phyloP scores from a whole-genome alignment of 1,140 invertebrate species.

The Neomicropteryx cornuta region DNA sequence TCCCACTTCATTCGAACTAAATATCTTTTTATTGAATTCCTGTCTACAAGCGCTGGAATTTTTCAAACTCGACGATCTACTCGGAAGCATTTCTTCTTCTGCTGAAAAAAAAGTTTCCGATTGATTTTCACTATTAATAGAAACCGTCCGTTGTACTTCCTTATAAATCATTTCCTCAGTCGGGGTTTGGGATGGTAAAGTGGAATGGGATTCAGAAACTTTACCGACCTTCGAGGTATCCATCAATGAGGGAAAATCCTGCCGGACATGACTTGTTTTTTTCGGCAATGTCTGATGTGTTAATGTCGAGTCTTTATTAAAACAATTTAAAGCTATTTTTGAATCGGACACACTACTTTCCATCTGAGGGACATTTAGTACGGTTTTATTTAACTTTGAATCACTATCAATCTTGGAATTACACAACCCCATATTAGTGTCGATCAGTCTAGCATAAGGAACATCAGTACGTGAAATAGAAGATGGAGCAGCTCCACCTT shows the following conservation, averaged over 20 bases:
- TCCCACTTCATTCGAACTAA: no score
- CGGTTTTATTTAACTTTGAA: slow-evolving; percentile 57
- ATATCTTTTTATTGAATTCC: no score
- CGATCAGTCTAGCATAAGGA: slow-evolving; percentile 66
- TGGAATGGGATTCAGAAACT: slow-evolving; percentile 49
- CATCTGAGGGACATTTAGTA: slow-evolving; percentile 40
- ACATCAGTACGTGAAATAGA: slow-evolving; percentile 50
- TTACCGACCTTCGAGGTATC: slow-evolving; percentile 34
- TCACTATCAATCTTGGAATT: slow-evolving; percentile 65
- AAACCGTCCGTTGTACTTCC: slow-evolving; percentile 70
- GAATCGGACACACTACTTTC: slow-evolving; percentile 73
- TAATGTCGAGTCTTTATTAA: slow-evolving; percentile 25
- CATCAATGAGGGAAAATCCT: slow-evolving; percentile 25
- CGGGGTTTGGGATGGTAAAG: slow-evolving; percentile 41
- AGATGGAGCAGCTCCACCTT: slow-evolving; percentile 30
- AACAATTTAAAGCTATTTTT: slow-evolving; percentile 50
- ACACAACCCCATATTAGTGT: slow-evolving; percentile 35
- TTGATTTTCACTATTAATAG: slow-evolving; percentile 79
- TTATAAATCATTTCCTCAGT: slow-evolving; percentile 38
- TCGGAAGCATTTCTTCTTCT: slow-evolving; percentile 68
- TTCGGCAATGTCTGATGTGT: slow-evolving; percentile 18
- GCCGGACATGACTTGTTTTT: slow-evolving; percentile 24
- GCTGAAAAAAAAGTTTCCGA: slow-evolving; percentile 86
- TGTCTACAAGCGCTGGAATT: slow-evolving; percentile 45
- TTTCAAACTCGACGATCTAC: slow-evolving; percentile 50